Percentiles rank a stretch among this genome's conserved stretches.
Evolutionary conservation across 1,140 invertebrate species (phyloP).

Genomic region (Drosophila dunni): DNA sequence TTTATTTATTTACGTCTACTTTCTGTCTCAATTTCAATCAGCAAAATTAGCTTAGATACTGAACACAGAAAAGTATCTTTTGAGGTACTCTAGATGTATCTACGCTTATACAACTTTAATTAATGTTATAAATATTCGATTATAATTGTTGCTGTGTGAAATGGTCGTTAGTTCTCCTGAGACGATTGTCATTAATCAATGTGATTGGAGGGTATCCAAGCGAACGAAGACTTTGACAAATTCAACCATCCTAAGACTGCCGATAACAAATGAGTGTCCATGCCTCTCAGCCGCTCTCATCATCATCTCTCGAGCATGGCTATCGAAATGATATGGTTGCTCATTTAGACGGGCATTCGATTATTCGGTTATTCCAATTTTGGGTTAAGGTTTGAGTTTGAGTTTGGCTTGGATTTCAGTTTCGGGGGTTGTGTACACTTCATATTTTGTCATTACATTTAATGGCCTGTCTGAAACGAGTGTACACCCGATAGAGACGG

Average conservation of each 20-base stretch:
- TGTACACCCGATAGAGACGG: constrained; percentile 11
- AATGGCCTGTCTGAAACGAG: constrained; percentile 57
- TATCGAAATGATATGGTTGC: constrained; percentile 44
- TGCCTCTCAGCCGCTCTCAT: constrained; percentile 15
- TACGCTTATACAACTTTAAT: not conserved
- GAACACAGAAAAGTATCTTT: not conserved
- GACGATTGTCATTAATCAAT: constrained; percentile 29
- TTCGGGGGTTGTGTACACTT: constrained; percentile 43
- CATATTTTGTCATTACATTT: constrained; percentile 75
- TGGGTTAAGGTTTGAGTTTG: not conserved
- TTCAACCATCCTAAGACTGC: constrained; percentile 16
- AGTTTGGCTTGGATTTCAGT: not conserved
- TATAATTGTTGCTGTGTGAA: constrained; percentile 17
- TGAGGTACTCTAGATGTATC: not conserved
- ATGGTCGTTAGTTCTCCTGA: constrained; percentile 17
- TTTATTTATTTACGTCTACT: too few relatives aligned
- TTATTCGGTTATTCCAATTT: not conserved
- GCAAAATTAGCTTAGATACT: not conserved
- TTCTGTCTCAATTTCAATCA: too few relatives aligned
- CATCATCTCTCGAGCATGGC: constrained; percentile 24
- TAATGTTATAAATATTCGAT: not conserved
- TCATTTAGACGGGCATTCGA: constrained; percentile 29
- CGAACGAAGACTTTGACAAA: constrained; percentile 56
- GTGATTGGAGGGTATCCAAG: constrained; percentile 29
- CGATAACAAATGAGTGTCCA: constrained; percentile 48